These are phyloP conservation scores for Opisthograptis luteolata DNA, from an alignment of 2,888 invertebrate species.

Conservation along the genomic window DNA sequence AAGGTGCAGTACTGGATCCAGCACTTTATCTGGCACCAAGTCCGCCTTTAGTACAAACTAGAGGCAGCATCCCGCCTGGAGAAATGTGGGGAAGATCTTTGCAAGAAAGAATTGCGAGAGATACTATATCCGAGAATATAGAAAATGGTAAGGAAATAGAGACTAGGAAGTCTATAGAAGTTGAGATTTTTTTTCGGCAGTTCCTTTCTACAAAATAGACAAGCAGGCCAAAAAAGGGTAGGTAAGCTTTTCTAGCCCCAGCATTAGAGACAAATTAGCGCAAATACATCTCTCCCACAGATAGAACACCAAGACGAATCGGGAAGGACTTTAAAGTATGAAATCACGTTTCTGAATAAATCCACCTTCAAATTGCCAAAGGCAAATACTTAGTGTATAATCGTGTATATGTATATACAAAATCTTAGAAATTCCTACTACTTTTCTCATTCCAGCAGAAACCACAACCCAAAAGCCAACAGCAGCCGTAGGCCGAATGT, in stretches of 20 bases:
- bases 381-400: no score
- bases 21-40: slow-evolving; percentile 68
- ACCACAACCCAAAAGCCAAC: slow-evolving; percentile 15
- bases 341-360: no score
- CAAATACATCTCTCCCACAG: no score
- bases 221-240: no score
- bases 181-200: no score
- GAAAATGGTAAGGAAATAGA: slow-evolving; percentile 7
- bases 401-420: neutral
- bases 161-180: neutral
- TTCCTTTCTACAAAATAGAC: neutral
- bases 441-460: slow-evolving; percentile 11
- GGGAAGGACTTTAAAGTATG: no score
- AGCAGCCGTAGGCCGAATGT: slow-evolving; percentile 37
- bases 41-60: slow-evolving; percentile 57
- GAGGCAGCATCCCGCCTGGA: slow-evolving; percentile 41
- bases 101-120: slow-evolving; percentile 32
- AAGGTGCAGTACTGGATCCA: slow-evolving; percentile 64
- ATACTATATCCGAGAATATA: slow-evolving; percentile 1
- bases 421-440: no score
- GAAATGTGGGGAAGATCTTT: slow-evolving; percentile 50
- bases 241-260: no score
- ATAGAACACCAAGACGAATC: no score
- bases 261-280: no score
- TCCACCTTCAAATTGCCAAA: no score